Base-by-base conservation (phyloP, 2,113 vertebrate genomes). In the Cyanoramphus novaezelandiae region DNA sequence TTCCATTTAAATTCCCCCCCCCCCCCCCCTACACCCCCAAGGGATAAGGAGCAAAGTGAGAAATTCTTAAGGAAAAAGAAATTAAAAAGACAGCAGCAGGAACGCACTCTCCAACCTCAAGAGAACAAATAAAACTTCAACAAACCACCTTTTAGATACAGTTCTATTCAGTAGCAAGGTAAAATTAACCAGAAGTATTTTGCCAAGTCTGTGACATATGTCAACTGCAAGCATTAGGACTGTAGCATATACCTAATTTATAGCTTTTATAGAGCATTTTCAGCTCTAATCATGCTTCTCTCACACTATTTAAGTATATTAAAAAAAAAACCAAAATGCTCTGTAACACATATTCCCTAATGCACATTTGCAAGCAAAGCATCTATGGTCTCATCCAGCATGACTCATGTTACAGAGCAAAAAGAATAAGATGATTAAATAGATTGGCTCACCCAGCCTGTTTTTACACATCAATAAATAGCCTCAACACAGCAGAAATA, bases 401-500 rank as follows among this genome's bases (percentile, higher is more conserved):
- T 92, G 95, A 96, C 78, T 93, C 94, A 77, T 2, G 0, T 87
- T 96, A 94, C 81, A 92, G 81, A 96, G 86, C 65, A 96, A 87
- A 92, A 96, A 84, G 86, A 92, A 91, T 70, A 92, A 67, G 46
- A 94, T 93, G 95, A 96, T 96, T 97, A 97, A 97, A 96, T 63
- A 94, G 93, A 67, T 95, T 89, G 86, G 91, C 94, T 96, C 93
- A 84, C 91, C 88, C 95, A 89, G 91, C 93, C 86, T 93, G 83
- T 96, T 96, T 95, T 97, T 74, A 95, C 92, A 96, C 95, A 95
- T 96, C 96, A 96, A 92, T 97, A 96, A 97, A 96, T 96, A 97
- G 93, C 95, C 91, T 92, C 91, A 95, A 82, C 88, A 72, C 81
- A 91, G 81, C 75, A 93, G 92, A 97, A 97, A 96, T 59, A 93